phyloP scores from a whole-genome alignment of 2,888 invertebrate species.

The Drosophila ezoana region DNA sequence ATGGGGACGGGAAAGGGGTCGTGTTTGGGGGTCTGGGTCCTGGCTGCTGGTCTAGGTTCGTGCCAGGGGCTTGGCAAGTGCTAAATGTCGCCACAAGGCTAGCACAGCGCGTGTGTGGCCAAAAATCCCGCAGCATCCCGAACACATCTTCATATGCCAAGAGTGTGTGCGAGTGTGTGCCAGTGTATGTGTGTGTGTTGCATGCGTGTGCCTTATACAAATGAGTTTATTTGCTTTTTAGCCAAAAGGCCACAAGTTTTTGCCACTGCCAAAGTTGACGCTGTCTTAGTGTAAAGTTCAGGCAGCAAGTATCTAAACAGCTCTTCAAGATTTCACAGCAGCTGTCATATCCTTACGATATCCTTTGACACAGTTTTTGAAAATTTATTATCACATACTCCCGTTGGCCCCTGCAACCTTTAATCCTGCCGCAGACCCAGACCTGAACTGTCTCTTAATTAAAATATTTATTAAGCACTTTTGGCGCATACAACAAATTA shows the following conservation, averaged over 20 bases:
- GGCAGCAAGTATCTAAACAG: constrained; percentile 13
- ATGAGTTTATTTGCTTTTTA: constrained; percentile 50
- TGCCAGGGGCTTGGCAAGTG: constrained; percentile 49
- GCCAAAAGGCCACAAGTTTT: constrained; percentile 43
- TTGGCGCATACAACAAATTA: constrained; percentile 72
- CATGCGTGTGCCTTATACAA: constrained; percentile 51
- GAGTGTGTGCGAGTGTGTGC: constrained; percentile 5
- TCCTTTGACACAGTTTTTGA: constrained; percentile 14
- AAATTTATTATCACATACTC: constrained; percentile 23
- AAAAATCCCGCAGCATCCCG: constrained; percentile 29
- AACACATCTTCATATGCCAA: constrained; percentile 60
- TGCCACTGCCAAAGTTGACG: constrained; percentile 35
- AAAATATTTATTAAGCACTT: constrained; percentile 75
- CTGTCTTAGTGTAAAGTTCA: constrained; percentile 28
- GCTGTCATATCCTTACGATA: constrained; percentile 12
- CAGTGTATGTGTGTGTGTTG: constrained; percentile 15
- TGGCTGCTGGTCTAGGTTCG: constrained; percentile 15
- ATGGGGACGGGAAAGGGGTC: constrained; percentile 1
- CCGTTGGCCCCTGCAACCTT: constrained; percentile 11
- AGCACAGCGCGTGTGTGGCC: constrained; percentile 31
- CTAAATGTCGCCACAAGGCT: constrained; percentile 65
- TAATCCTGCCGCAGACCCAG: constrained; percentile 5
- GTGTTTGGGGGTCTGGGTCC: constrained; percentile 2
- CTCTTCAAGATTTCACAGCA: constrained; percentile 25
- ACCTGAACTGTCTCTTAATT: constrained; percentile 57